phyloP scores from a whole-genome alignment of 92 coral and sea anemone genomes.

The Siderastrea siderea region DNA sequence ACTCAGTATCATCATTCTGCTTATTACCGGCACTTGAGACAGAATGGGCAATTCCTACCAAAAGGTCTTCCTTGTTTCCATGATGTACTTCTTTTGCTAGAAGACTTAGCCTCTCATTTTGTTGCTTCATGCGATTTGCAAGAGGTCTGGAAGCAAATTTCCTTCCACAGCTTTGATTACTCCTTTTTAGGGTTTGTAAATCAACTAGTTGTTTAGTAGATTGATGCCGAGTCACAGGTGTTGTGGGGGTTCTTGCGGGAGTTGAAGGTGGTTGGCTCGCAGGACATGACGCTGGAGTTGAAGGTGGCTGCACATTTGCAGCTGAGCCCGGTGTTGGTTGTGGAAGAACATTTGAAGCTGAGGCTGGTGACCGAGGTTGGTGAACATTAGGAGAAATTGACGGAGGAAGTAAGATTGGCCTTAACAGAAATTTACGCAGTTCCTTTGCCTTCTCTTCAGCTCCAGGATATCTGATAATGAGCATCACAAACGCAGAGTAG shows the following conservation, averaged over 20 bases:
- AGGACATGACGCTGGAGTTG: too few relatives aligned
- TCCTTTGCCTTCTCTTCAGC: not conserved
- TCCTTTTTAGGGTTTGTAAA: not conserved
- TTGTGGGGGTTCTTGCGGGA: not conserved
- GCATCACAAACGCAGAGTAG: not conserved
- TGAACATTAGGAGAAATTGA: not conserved
- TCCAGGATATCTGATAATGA: not conserved
- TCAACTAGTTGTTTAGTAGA: not conserved
- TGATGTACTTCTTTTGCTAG: too few relatives aligned
- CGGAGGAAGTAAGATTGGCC: not conserved
- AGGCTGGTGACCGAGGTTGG: not conserved
- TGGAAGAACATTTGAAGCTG: not conserved
- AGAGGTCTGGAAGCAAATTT: slow-evolving; percentile 4
- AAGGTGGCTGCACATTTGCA: not conserved
- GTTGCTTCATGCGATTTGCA: not conserved
- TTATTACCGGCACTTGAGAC: too few relatives aligned
- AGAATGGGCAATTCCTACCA: too few relatives aligned
- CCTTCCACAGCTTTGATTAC: not conserved
- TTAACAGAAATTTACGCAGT: not conserved
- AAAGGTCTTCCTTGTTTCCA: too few relatives aligned
- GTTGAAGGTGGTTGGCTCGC: not conserved
- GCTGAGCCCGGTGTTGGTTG: not conserved
- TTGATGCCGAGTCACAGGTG: not conserved
- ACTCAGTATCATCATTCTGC: too few relatives aligned
- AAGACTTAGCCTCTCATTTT: too few relatives aligned